Base-by-base conservation (phyloP, 23 tunicate species). In the Phallusia fumigata region DNA sequence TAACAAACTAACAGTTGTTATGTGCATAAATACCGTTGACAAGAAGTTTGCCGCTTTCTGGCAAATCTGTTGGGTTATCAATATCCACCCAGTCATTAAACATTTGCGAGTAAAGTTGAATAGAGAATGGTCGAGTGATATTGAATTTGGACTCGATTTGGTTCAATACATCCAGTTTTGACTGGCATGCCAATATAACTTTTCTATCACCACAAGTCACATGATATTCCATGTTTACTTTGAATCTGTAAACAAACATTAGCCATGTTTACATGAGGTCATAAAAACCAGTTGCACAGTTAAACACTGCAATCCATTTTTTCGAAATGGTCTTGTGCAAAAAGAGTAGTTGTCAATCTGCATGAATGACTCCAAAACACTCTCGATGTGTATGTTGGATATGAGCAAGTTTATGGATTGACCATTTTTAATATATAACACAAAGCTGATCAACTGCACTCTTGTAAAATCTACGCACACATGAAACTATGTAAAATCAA, bases 11-110 rank as follows among this genome's bases (percentile, higher is more conserved):
- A 58, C 69, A 6, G 69, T 1, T 58, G 69, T 58, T 6, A 6
- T 22, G 28, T 21, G 16, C 28, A 58, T 58, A 58, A 58, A 58
- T 58, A 58, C 69, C 69, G 8, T 58, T 58, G 69, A 58, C 69
- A 58, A 58, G 69, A 58, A 58, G 69, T 58, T 58, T 58, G 69
- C 69, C 69, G 13, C 69, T 58, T 58, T 58, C 69, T 58, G 69
- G 69, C 69, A 58, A 58, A 58, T 58, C 69, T 58, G 28, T 24
- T 58, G 16, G 69, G 13, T 58, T 58, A 58, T 58, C 69, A 1
- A 58, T 16, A 58, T 58, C 69, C 28, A 58, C 69, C 69, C 69
- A 58, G 69, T 58, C 69, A 58, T 58, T 58, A 58, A 58, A 58
- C 69, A 16, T 58, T 58, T 58, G 69, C 16, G 69, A 58, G 69